Percentiles rank a stretch among this genome's conserved stretches.
These are phyloP conservation scores for Aradophagus sp. DNA, from an alignment of 1,140 invertebrate genomes.

Conservation along the genomic window DNA sequence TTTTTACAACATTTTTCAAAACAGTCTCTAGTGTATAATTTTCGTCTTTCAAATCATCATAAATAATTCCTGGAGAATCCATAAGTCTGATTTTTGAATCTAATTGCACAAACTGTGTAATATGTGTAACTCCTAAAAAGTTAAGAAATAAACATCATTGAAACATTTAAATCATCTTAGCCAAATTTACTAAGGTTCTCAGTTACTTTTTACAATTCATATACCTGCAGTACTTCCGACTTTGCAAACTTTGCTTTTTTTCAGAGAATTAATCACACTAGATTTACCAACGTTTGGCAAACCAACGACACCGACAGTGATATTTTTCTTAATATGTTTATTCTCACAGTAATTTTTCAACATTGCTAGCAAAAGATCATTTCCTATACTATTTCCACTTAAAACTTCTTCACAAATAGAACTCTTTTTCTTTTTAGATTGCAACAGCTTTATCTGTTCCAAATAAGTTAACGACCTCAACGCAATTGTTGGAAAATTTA, in stretches of 20 bases:
- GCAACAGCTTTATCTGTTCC: slow-evolving; percentile 84
- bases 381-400: slow-evolving; percentile 88
- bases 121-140: slow-evolving; percentile 77
- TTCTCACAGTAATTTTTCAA: slow-evolving; percentile 96
- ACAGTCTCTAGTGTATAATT: slow-evolving; percentile 82
- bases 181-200: slow-evolving; percentile 57
- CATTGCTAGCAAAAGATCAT: slow-evolving; percentile 92
- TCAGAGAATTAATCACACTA: slow-evolving; percentile 98
- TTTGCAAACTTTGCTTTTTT: slow-evolving; percentile 91
- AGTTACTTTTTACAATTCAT: slow-evolving; percentile 78
- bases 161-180: slow-evolving; percentile 72
- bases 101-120: slow-evolving; percentile 93
- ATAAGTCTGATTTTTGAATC: slow-evolving; percentile 96
- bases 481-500: slow-evolving; percentile 87
- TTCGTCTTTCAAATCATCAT: slow-evolving; percentile 78
- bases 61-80: slow-evolving; percentile 97
- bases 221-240: slow-evolving; percentile 93
- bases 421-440: slow-evolving; percentile 79
- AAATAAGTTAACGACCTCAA: slow-evolving; percentile 96
- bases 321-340: slow-evolving; percentile 84
- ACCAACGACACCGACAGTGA: slow-evolving; percentile 96
- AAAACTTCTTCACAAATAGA: slow-evolving; percentile 77
- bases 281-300: slow-evolving; percentile 99
- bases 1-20: slow-evolving; percentile 91
- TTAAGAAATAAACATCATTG: slow-evolving; percentile 80